phyloP scores from a whole-genome alignment of 2,888 invertebrate species.

The Nomada fabriciana region DNA sequence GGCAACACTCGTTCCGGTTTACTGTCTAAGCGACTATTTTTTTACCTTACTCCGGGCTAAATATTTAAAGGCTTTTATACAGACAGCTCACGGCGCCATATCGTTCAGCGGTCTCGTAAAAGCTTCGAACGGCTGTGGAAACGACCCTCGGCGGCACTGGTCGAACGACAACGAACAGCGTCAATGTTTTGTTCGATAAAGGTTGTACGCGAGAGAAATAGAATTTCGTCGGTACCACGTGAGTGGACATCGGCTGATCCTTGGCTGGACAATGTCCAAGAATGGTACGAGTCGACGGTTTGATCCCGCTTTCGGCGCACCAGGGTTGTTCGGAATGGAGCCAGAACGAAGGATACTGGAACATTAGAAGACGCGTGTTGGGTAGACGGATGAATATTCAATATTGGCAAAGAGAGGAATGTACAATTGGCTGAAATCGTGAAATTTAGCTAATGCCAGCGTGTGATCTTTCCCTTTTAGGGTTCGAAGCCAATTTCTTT shows the following conservation, averaged over 20 bases:
- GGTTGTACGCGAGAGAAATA: slow-evolving; percentile 20
- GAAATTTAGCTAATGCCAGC: not conserved
- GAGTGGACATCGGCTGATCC: slow-evolving; percentile 34
- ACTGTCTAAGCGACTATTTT: slow-evolving; percentile 54
- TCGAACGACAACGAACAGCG: not conserved
- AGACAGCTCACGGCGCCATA: slow-evolving; percentile 1
- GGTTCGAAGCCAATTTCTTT: not conserved
- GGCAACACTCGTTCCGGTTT: slow-evolving; percentile 37
- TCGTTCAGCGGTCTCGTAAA: slow-evolving; percentile 35
- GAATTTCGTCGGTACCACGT: slow-evolving; percentile 44
- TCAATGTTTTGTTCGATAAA: slow-evolving; percentile 3
- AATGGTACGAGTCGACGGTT: slow-evolving; percentile 16
- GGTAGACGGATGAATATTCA: slow-evolving; percentile 32
- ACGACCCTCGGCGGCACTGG: not conserved
- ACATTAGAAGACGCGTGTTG: slow-evolving; percentile 34
- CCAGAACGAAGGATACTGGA: slow-evolving; percentile 8
- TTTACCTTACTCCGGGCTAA: slow-evolving; percentile 53
- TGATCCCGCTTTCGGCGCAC: slow-evolving; percentile 26
- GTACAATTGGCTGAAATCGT: not conserved
- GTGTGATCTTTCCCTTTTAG: not conserved
- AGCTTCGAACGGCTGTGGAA: not conserved
- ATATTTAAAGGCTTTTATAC: slow-evolving; percentile 76
- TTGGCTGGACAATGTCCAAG: slow-evolving; percentile 41
- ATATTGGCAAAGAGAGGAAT: slow-evolving; percentile 34
- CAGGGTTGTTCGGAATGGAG: slow-evolving; percentile 5